A percentile compares a stretch with the other conserved stretches of the same genome.
phyloP scores from a whole-genome alignment of 2,113 vertebrate species.

The Epinephelus cyanopodus region DNA sequence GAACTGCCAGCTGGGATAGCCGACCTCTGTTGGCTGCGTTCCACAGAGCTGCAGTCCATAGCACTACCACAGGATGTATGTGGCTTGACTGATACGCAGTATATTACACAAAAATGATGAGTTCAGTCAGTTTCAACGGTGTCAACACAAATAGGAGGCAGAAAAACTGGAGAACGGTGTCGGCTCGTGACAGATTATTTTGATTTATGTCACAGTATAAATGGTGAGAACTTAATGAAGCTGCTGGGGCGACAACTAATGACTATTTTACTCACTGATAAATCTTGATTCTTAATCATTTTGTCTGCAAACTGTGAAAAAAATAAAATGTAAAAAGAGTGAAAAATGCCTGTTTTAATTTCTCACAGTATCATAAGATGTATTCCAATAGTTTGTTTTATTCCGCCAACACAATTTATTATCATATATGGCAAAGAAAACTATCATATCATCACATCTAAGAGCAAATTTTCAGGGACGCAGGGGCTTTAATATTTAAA shows the following conservation, averaged over 20 bases:
- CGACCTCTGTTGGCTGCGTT: conserved; percentile 72
- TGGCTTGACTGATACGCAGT: conserved; percentile 3
- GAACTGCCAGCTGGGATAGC: conserved; percentile 79
- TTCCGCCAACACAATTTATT: neutral
- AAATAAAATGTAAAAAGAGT: neutral
- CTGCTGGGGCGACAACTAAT: neutral
- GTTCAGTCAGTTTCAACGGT: neutral
- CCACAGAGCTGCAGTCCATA: conserved; percentile 68
- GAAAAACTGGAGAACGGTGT: neutral
- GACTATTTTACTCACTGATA: neutral
- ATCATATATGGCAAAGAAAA: neutral
- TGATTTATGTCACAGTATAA: neutral
- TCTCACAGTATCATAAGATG: neutral
- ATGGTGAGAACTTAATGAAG: neutral
- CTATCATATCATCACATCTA: neutral
- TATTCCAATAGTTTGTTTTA: neutral
- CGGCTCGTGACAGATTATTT: neutral
- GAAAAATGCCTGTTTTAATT: neutral
- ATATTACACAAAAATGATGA: neutral
- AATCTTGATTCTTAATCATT: neutral
- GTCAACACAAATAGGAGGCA: neutral
- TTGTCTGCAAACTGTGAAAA: neutral
- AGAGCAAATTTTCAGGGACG: neutral
- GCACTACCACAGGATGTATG: conserved; percentile 79
- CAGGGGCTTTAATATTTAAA: too few species aligned